These are phyloP conservation scores for Cerceris rybyensis DNA, from an alignment of 2,888 invertebrate species.

Conservation along the genomic window DNA sequence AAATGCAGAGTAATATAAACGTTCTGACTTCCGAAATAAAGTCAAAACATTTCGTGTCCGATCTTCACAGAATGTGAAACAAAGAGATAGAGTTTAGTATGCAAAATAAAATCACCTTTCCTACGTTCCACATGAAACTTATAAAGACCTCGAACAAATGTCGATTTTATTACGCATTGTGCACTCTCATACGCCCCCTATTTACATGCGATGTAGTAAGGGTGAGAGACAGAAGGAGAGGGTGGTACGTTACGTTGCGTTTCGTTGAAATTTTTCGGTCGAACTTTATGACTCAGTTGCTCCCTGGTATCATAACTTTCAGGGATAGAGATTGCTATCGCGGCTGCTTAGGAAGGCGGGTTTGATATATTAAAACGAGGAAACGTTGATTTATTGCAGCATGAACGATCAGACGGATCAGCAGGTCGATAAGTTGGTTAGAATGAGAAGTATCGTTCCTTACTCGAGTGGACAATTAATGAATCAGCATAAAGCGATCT, in stretches of 20 bases:
- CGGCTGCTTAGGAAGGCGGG: constrained; percentile 6
- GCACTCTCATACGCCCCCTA: background rate
- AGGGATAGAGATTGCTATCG: constrained; percentile 25
- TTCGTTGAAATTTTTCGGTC: constrained; percentile 16
- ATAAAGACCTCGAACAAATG: background rate
- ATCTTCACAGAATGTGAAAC: too few species aligned
- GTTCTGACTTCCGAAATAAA: too few species aligned
- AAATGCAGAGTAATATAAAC: too few species aligned
- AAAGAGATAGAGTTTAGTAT: too few species aligned
- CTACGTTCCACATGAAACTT: too few species aligned
- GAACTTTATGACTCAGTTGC: constrained; percentile 31
- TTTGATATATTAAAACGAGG: constrained; percentile 31
- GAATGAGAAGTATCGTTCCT: constrained; percentile 19
- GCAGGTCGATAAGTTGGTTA: constrained; percentile 14
- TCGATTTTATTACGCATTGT: constrained; percentile 18
- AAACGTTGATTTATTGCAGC: constrained; percentile 25
- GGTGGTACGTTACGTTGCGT: background rate
- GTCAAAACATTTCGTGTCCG: too few species aligned
- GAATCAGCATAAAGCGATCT: background rate
- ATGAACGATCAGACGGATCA: constrained; percentile 15
- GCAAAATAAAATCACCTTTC: too few species aligned
- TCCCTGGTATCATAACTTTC: background rate
- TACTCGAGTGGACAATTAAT: constrained; percentile 10
- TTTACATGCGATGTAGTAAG: background rate
- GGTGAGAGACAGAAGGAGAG: background rate